Conservation (phyloP, 2,113 vertebrate genomes). For the Dasypus novemcinctus region DNA sequence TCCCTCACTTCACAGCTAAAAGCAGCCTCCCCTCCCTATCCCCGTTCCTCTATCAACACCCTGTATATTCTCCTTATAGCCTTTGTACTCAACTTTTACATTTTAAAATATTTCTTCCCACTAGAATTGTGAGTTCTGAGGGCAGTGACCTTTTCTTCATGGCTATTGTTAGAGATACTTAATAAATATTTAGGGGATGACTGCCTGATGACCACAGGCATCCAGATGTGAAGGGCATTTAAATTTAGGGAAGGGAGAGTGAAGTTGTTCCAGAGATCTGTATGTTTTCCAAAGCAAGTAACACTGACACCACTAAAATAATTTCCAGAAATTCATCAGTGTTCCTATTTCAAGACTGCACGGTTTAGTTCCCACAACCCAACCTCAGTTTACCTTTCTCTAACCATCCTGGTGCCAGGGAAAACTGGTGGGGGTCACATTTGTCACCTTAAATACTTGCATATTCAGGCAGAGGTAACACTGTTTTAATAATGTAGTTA, state of each 20-base stretch:
- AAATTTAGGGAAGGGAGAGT: not conserved
- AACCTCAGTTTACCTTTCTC: not conserved
- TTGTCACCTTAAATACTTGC: not conserved
- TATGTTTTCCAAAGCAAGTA: not conserved
- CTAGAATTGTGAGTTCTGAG: not conserved
- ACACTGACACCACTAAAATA: not conserved
- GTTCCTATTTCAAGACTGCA: not conserved
- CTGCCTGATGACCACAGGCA: not conserved
- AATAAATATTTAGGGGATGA: not conserved
- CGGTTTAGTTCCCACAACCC: not conserved
- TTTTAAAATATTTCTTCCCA: not conserved
- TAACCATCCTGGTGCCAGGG: not conserved
- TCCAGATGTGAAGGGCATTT: not conserved
- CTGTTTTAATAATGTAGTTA: not conserved
- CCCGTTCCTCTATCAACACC: not conserved
- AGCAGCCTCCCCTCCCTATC: not conserved
- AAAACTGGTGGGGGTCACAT: not conserved
- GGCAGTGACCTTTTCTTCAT: not conserved
- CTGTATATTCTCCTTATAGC: not conserved
- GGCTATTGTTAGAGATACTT: not conserved
- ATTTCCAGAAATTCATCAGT: not conserved
- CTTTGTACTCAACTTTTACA: not conserved
- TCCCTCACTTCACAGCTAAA: not conserved
- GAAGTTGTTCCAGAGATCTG: not conserved
- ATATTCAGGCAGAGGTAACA: not conserved